Evolutionary conservation across 2,888 invertebrate genomes (phyloP), one percentile per base, ranked within the genome.

Genomic region (Pyralis farinalis): DNA sequence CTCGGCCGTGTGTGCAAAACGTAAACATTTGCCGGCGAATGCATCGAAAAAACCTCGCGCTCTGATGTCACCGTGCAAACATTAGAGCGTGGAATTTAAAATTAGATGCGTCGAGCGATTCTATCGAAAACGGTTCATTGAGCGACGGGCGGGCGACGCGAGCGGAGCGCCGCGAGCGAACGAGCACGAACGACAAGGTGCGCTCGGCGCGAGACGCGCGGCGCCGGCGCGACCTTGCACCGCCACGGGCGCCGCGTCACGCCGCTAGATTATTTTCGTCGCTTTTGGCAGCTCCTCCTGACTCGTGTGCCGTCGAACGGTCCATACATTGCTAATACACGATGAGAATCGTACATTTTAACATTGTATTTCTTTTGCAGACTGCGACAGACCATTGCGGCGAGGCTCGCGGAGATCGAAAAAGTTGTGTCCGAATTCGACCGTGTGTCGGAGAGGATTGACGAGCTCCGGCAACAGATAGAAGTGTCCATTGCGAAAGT

Each of bases 381-480:
- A 92, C 94, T 96, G 91, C 92, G 94, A 90, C 92, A 93, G 77
- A 92, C 92, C 69, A 90, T 96, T 69, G 92, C 92, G 84, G 93
- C 93, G 73, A 95, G 94, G 88, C 92, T 93, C 73, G 90, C 91
- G 63, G 94, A 94, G 81, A 92, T 94, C 68, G 92, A 91, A 79
- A 91, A 92, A 69, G 94, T 96, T 76, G 91, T 96, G 70, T 91
- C 93, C 66, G 92, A 93, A 82, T 94, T 97, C 76, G 93, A 94
- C 69, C 90, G 91, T 67, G 91, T 93, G 71, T 93, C 95, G 75
- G 91, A 90, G 66, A 91, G 91, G 65, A 93, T 95, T 66, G 92
- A 93, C 51, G 89, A 92, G 63, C 90, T 94, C 71, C 93, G 93
- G 65, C 91, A 92, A 63, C 90, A 90, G 63, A 90, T 96, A 58